Conservation (phyloP, 1,140 invertebrate genomes). For the Mylabris phalerata region DNA sequence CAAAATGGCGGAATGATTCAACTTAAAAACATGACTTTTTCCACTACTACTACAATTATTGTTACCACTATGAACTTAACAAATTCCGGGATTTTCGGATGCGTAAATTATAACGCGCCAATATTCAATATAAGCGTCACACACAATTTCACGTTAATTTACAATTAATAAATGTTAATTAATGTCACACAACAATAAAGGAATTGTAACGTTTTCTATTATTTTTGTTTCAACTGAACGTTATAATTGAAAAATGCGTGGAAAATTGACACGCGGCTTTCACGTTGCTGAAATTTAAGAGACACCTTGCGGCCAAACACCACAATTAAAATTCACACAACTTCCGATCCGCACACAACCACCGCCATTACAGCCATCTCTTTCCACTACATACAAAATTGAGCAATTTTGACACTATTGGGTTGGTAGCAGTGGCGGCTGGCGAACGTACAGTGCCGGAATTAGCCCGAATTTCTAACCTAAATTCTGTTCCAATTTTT, state of each 20-base stretch:
- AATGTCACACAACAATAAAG: constrained; percentile 17
- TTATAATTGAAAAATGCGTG: background rate
- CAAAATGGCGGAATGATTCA: constrained; percentile 42
- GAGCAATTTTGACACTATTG: background rate
- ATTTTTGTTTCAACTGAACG: background rate
- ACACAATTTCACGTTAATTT: background rate
- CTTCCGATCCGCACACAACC: background rate
- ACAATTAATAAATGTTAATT: background rate
- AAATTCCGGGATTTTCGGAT: constrained; percentile 2
- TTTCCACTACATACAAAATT: background rate
- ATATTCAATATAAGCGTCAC: constrained; percentile 1
- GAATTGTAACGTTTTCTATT: constrained; percentile 29
- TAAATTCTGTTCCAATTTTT: background rate
- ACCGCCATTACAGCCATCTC: background rate
- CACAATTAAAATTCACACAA: constrained; percentile 12
- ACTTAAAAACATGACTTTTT: constrained; percentile 40
- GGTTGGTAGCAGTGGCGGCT: background rate
- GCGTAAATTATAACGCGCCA: constrained; percentile 2
- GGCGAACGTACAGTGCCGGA: background rate
- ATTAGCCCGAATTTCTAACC: background rate
- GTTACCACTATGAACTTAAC: background rate
- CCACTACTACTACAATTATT: background rate
- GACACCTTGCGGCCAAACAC: constrained; percentile 17
- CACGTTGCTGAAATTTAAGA: constrained; percentile 36
- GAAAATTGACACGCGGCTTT: constrained; percentile 45